Evolutionary conservation across 2,113 vertebrate genomes (phyloP), one percentile per base, ranked within the genome.

Genomic region (Cettia cetti): DNA sequence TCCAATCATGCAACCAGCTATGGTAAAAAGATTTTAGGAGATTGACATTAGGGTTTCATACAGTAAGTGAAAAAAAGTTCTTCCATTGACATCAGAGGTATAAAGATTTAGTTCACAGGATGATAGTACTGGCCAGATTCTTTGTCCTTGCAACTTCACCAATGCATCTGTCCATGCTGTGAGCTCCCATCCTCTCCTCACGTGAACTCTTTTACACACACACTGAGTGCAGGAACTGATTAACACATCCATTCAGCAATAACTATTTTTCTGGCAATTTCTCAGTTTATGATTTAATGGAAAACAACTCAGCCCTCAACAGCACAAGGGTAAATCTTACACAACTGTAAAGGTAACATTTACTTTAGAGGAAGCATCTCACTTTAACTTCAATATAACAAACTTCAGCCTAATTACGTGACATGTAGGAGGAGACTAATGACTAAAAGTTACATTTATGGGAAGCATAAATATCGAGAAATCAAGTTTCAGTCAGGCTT

Each of bases 141-240:
- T 85, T 88, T 53, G 26, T 7, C 7, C 14, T 83, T 40, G 23
- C 21, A 50, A 3, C 45, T 79, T 79, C 35, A 54, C 4, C 35
- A 65, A 18, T 47, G 15, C 7, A 6, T 16, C 20, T 63, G 3
- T 37, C 57, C 4, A 19, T 1, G 0, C 8, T 47, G 5, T 7
- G 9, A 59, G 35, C 5, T 68, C 49, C 8, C 8, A 19, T 52
- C 8, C 6, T 75, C 65, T 52, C 31, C 47, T 80, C 1, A 0
- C 22, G 33, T 59, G 28, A 95, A 33, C 4, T 24, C 26, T 54
- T 7, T 39, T 15, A 20, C 3, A 2, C 15, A 22, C 9, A 30
- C 10, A 45, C 4, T 50, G 31, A 31, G 7, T 4, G 1, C 5
- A 65, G 17, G 45, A 14, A 35, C 21, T 35, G 7, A 68, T 39